phyloP scores from a whole-genome alignment of 2,888 invertebrate species.

The Andricus quercusramuli region DNA sequence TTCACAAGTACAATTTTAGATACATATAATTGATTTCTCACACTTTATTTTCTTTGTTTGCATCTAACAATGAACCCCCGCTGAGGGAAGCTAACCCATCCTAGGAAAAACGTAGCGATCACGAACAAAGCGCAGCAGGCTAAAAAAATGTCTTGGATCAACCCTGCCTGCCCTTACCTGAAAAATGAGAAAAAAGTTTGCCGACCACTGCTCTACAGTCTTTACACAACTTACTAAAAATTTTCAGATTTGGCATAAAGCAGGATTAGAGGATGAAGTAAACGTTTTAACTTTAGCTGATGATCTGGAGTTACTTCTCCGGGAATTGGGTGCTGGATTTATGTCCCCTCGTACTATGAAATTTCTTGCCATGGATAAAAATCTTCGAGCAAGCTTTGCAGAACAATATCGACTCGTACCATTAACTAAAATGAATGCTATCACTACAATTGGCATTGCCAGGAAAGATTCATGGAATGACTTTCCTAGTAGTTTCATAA shows the following conservation, averaged over 20 bases:
- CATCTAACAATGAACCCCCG: too few species aligned
- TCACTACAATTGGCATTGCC: constrained; percentile 68
- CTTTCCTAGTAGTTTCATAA: constrained; percentile 82
- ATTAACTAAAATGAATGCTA: constrained; percentile 65
- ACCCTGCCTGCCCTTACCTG: too few species aligned
- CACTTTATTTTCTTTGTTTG: too few species aligned
- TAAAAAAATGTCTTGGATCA: too few species aligned
- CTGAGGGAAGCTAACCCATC: too few species aligned
- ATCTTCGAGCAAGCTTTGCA: constrained; percentile 67
- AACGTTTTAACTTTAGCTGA: constrained; percentile 69
- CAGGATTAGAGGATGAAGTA: constrained; percentile 71
- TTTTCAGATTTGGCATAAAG: constrained; percentile 74
- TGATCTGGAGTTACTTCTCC: constrained; percentile 67
- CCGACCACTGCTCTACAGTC: too few species aligned
- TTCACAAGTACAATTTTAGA: too few species aligned
- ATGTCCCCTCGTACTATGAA: constrained; percentile 73
- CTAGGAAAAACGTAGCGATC: too few species aligned
- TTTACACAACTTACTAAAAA: neutral
- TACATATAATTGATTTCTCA: too few species aligned
- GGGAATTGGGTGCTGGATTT: constrained; percentile 71
- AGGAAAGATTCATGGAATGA: constrained; percentile 72
- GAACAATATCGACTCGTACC: constrained; percentile 71
- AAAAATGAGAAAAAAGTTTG: too few species aligned
- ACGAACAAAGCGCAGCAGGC: too few species aligned
- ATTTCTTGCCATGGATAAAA: constrained; percentile 69